phyloP scores from a whole-genome alignment of 2,113 vertebrate genomes.

The Oxyura jamaicensis region DNA sequence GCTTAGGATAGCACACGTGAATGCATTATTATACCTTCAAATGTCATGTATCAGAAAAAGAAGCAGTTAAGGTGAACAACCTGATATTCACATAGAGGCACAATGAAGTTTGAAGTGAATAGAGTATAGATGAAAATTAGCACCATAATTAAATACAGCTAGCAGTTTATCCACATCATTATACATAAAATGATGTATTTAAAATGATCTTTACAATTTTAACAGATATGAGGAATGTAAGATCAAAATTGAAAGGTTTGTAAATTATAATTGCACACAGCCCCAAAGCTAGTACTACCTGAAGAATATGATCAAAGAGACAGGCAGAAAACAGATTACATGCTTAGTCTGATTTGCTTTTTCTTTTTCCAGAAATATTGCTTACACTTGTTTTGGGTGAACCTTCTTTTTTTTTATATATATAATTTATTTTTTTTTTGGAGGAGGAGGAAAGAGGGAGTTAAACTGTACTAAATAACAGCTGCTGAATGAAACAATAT shows the following conservation, averaged over 20 bases:
- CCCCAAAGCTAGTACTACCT: background rate
- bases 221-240: constrained; percentile 21
- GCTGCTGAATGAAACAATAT: background rate
- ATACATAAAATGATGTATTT: constrained; percentile 5
- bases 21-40: background rate
- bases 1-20: background rate
- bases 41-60: background rate
- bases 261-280: background rate
- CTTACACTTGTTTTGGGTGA: background rate
- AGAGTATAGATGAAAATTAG: background rate
- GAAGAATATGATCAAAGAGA: background rate
- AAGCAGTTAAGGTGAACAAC: background rate
- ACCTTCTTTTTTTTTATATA: background rate
- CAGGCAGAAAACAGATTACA: background rate
- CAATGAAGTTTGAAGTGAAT: background rate
- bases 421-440: no score
- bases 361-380: background rate
- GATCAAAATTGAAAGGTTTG: constrained; percentile 7
- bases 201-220: constrained; percentile 16
- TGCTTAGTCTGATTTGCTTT: background rate
- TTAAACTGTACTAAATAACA: background rate
- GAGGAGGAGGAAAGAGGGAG: background rate
- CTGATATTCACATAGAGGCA: background rate
- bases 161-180: background rate
- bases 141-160: background rate